Evolutionary conservation across 2,888 invertebrate genomes (phyloP), one percentile per base, ranked within the genome.

Genomic region (Oscheius sp.): DNA sequence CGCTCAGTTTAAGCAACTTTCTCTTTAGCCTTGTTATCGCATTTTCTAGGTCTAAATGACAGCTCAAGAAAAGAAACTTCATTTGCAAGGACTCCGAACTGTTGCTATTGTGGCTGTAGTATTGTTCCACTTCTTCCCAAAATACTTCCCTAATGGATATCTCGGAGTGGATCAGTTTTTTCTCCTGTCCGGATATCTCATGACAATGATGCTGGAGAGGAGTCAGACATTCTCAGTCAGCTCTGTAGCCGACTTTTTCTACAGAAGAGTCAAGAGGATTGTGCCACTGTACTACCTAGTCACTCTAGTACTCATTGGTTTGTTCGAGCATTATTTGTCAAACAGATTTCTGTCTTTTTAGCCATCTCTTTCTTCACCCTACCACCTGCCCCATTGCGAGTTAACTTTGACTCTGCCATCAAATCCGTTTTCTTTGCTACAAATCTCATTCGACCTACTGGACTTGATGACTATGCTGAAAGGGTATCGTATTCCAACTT

Each of bases 351-450:
- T 21, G 21, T 21, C 21, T 60, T 35, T 60, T 13, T n/a, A 60
- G 60, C 9, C 5, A 42, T 42, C 3, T 5, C 37, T 32, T 60
- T 29, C 13, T 60, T 29, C 13, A 21, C 35, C 4, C 32, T 33
- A 60, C 60, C n/a, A 60, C 29, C 32, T 32, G 32, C 37, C n/a
- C 4, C 33, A 13, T 5, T 13, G 13, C 21, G 60, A 10, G 37
- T 13, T 4, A 60, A 32, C 21, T 13, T 32, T 21, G 42, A 42
- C 42, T 42, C 76, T 10, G 76, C 74, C n/a, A 21, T 47, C 9
- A 53, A 72, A 33, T 74, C 76, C 4, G 53, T 74, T 29, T n/a
- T 75, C 35, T 77, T 77, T n/a, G 68, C 68, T 2, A 68, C 72
- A 2, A 77, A 77, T 42, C n/a, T 70, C 2, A 66, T 74, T 0